These are phyloP conservation scores for Sesamia nonagrioides DNA, from an alignment of 1,140 invertebrate species.

Conservation along the genomic window DNA sequence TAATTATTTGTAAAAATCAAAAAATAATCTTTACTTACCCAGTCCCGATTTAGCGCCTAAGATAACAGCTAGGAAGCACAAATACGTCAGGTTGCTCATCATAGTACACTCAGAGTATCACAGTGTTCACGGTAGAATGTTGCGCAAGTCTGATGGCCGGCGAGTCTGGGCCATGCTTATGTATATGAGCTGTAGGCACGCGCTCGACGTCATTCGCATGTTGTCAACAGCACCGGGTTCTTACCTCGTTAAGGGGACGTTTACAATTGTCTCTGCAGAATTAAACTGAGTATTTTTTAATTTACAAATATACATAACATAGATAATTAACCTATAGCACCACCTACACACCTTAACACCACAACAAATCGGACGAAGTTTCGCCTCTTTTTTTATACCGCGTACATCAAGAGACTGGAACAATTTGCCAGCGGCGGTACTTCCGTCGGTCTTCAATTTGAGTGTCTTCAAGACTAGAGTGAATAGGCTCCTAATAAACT, in stretches of 20 bases:
- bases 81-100: slow-evolving; percentile 51
- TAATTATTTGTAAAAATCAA: neutral
- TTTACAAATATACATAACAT: too few relatives aligned
- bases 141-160: neutral
- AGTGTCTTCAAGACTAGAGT: too few relatives aligned
- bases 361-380: too few relatives aligned
- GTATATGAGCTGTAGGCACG: neutral
- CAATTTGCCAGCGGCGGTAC: too few relatives aligned
- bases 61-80: slow-evolving; percentile 57
- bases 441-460: too few relatives aligned
- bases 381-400: too few relatives aligned
- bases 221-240: slow-evolving; percentile 2
- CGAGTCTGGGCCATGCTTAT: neutral
- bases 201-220: neutral
- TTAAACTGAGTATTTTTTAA: too few relatives aligned
- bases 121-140: neutral
- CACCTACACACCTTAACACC: too few relatives aligned
- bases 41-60: slow-evolving; percentile 56
- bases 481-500: too few relatives aligned
- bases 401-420: too few relatives aligned
- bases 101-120: neutral
- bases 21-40: slow-evolving; percentile 32
- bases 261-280: too few relatives aligned
- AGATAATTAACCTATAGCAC: too few relatives aligned
- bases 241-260: neutral